These are phyloP conservation scores for Homarus americanus DNA, from an alignment of 1,140 invertebrate species.

Conservation along the genomic window DNA sequence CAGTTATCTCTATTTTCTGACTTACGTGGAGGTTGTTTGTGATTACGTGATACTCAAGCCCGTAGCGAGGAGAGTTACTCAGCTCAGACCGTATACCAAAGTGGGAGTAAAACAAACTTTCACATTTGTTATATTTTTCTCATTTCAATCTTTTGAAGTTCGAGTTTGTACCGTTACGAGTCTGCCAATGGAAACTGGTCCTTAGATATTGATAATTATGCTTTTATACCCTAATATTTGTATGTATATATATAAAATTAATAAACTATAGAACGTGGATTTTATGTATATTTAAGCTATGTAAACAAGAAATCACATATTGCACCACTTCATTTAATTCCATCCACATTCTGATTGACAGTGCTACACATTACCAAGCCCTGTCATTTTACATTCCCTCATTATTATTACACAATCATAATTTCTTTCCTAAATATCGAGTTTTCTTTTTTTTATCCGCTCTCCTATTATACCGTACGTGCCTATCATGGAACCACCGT, in stretches of 20 bases:
- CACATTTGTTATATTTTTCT: background rate
- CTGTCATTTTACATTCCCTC: background rate
- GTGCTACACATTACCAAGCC: background rate
- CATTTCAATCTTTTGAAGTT: no score
- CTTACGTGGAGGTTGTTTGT: no score
- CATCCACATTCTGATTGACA: background rate
- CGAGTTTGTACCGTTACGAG: no score
- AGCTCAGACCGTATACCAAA: background rate
- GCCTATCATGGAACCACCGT: background rate
- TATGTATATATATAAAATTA: slow-evolving; percentile 2
- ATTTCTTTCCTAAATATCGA: no score
- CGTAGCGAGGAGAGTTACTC: background rate
- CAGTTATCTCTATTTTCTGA: no score
- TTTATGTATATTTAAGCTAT: background rate
- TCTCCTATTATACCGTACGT: background rate
- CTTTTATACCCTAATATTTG: background rate
- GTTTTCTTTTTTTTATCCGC: background rate
- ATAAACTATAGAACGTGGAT: background rate
- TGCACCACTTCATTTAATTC: background rate
- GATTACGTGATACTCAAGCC: no score
- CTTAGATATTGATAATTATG: background rate
- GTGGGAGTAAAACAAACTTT: background rate
- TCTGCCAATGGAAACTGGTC: no score
- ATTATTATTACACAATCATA: background rate
- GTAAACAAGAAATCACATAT: background rate